Percentiles rank a stretch among this genome's conserved stretches.
Conservation (phyloP, 1,140 invertebrate genomes). For the Agraylea sexmaculata region DNA sequence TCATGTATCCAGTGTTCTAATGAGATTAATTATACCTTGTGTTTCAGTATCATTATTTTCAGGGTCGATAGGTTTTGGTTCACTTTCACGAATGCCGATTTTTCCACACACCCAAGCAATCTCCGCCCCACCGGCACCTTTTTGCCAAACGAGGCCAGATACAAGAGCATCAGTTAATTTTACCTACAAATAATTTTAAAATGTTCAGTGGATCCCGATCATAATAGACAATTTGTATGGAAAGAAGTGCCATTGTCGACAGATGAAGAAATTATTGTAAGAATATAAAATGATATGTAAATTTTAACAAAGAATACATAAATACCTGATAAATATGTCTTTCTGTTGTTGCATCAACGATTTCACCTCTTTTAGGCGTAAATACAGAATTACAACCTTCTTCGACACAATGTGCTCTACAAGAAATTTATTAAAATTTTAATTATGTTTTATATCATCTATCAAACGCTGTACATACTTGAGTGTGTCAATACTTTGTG, state of each 20-base stretch:
- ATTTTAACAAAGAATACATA: constrained; percentile 11
- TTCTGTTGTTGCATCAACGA: constrained; percentile 93
- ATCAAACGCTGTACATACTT: constrained; percentile 28
- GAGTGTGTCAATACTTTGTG: constrained; percentile 21
- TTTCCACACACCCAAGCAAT: constrained; percentile 86
- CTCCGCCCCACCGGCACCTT: constrained; percentile 70
- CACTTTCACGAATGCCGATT: constrained; percentile 45
- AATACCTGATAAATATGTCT: constrained; percentile 94
- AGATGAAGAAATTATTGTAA: constrained; percentile 2
- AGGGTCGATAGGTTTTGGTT: constrained; percentile 25
- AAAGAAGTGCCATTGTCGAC: constrained; percentile 1
- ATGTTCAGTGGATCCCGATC: constrained; percentile 2
- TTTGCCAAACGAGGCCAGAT: constrained; percentile 75
- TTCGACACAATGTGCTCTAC: constrained; percentile 33
- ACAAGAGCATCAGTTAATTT: constrained; percentile 82
- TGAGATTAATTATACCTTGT: neutral
- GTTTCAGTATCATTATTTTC: constrained; percentile 2
- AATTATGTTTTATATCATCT: constrained; percentile 13
- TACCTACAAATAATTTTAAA: constrained; percentile 43
- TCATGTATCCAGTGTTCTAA: constrained; percentile 1
- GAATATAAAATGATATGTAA: too few species aligned
- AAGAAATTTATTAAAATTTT: constrained; percentile 15
- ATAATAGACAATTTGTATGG: constrained; percentile 7
- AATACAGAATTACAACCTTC: constrained; percentile 63
- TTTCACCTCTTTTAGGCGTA: constrained; percentile 71